Conservation (phyloP, 2,888 invertebrate species). For the Orthosia gothica region DNA sequence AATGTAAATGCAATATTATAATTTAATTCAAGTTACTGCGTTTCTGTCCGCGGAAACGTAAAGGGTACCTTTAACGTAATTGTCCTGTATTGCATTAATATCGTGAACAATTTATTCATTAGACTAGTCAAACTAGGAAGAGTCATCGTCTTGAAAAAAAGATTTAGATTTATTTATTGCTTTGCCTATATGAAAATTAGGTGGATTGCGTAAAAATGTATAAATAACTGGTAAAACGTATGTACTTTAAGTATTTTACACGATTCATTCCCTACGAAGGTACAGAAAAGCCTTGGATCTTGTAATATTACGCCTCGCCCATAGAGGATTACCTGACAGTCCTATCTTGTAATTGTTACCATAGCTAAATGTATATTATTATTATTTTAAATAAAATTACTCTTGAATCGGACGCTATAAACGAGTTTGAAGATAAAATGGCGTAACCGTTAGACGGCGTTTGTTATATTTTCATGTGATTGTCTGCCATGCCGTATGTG, state of each 20-base stretch:
- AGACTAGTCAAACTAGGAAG: slow-evolving; percentile 90
- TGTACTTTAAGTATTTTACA: slow-evolving; percentile 57
- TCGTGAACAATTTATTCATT: slow-evolving; percentile 79
- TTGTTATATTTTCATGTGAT: slow-evolving; percentile 74
- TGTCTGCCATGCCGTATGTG: slow-evolving; percentile 88
- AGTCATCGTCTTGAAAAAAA: slow-evolving; percentile 81
- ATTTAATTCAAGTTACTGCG: slow-evolving; percentile 48
- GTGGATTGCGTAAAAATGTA: slow-evolving; percentile 63
- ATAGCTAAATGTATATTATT: slow-evolving; percentile 84
- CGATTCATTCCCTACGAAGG: slow-evolving; percentile 53
- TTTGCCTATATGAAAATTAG: slow-evolving; percentile 71
- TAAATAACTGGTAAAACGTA: slow-evolving; percentile 63
- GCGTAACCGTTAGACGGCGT: slow-evolving; percentile 59
- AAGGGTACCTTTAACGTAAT: slow-evolving; percentile 65
- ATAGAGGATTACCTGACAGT: slow-evolving; percentile 66
- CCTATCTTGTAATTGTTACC: slow-evolving; percentile 86
- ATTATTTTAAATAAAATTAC: slow-evolving; percentile 76
- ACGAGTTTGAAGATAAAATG: slow-evolving; percentile 62
- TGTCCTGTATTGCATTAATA: slow-evolving; percentile 62
- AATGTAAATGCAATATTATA: slow-evolving; percentile 74
- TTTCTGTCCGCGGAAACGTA: slow-evolving; percentile 50
- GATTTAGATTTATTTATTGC: slow-evolving; percentile 87
- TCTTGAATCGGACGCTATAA: slow-evolving; percentile 68
- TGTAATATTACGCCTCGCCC: slow-evolving; percentile 51
- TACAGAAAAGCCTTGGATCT: slow-evolving; percentile 49